Evolutionary conservation across 2,888 invertebrate species (phyloP).

Genomic region (Hymenopus coronatus): DNA sequence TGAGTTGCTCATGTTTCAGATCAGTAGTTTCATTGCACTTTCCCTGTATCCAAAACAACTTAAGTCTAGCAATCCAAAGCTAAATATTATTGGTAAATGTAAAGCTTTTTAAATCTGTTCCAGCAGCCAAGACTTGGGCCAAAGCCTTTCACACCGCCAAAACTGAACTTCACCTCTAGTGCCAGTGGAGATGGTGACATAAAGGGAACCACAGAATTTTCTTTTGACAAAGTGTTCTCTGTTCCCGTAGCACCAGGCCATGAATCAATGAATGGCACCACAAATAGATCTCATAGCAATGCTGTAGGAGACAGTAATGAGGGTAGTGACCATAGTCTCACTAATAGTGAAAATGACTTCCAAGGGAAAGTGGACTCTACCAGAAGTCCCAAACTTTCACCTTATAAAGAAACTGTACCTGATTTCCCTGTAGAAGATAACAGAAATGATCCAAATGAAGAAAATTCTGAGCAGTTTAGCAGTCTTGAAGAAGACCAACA

Average conservation of each 20-base stretch:
- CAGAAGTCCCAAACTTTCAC: neutral
- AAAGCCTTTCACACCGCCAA: slow-evolving; percentile 77
- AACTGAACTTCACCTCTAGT: slow-evolving; percentile 34
- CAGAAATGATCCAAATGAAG: slow-evolving; percentile 28
- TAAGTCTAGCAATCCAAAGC: no score
- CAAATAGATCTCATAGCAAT: slow-evolving; percentile 2
- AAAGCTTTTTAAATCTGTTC: slow-evolving; percentile 32
- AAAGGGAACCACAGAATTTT: slow-evolving; percentile 49
- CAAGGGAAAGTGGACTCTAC: neutral
- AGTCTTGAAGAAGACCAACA: slow-evolving; percentile 3
- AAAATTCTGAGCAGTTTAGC: slow-evolving; percentile 19
- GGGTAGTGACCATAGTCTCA: neutral
- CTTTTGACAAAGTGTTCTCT: slow-evolving; percentile 78
- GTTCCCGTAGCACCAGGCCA: slow-evolving; percentile 69
- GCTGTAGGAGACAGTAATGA: neutral
- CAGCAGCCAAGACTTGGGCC: slow-evolving; percentile 79
- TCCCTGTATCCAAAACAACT: no score
- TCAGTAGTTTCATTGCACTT: no score
- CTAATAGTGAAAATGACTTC: slow-evolving; percentile 1
- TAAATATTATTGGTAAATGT: neutral
- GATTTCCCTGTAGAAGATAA: slow-evolving; percentile 15
- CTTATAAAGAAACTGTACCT: neutral
- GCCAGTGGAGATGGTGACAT: slow-evolving; percentile 25
- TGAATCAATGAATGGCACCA: slow-evolving; percentile 10
- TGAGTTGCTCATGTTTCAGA: no score